Evolutionary conservation across 2,797 vertebrate species (phyloP).

Genomic region (Lacerta bilineata): DNA sequence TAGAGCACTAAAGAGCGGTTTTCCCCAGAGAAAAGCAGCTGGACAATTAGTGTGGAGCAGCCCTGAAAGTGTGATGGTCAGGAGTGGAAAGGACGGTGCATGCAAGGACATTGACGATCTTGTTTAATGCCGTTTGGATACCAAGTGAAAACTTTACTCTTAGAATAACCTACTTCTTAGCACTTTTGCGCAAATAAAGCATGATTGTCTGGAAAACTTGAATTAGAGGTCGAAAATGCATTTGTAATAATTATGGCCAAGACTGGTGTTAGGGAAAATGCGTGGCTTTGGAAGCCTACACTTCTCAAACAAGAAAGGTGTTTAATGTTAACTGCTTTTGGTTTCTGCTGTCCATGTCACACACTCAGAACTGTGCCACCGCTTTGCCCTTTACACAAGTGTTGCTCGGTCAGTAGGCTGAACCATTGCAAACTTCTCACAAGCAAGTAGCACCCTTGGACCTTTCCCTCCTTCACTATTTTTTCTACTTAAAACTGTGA

Average conservation of each 20-base stretch:
- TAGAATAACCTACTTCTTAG: too few relatives aligned
- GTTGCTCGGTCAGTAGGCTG: background rate
- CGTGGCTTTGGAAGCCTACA: background rate
- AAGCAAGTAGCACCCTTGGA: accelerated
- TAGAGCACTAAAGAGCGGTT: too few relatives aligned
- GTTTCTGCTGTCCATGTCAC: background rate
- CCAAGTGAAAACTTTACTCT: too few relatives aligned
- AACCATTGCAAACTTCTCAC: background rate
- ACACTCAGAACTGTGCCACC: background rate
- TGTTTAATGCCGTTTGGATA: too few relatives aligned
- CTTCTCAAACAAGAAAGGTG: background rate
- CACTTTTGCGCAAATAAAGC: too few relatives aligned
- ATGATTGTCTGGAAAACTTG: too few relatives aligned
- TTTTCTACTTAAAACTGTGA: background rate
- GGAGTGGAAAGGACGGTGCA: too few relatives aligned
- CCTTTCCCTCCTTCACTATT: background rate
- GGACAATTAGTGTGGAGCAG: too few relatives aligned
- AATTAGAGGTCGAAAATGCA: background rate
- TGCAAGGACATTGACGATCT: too few relatives aligned
- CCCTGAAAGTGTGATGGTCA: too few relatives aligned
- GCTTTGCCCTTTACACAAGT: background rate
- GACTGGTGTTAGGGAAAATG: background rate
- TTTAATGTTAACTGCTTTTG: background rate
- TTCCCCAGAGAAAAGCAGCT: too few relatives aligned
- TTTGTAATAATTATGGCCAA: background rate